A percentile compares a stretch with the other conserved stretches of the same genome.
phyloP scores from a whole-genome alignment of 2,888 invertebrate genomes.

The Agrochola circellaris region DNA sequence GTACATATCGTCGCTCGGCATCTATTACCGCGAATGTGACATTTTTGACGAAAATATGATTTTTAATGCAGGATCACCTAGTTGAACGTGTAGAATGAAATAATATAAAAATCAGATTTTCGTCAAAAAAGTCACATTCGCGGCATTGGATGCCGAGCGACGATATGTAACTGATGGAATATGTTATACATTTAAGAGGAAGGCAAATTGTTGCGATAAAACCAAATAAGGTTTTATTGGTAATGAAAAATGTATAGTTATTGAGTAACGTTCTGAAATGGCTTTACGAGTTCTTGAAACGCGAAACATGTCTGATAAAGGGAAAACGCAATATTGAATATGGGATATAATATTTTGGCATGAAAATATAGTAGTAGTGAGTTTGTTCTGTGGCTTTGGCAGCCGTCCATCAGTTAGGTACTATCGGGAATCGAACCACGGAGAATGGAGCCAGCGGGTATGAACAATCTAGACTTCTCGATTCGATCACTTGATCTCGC shows the following conservation, averaged over 20 bases:
- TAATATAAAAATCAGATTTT: too few species aligned
- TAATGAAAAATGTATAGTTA: constrained; percentile 39
- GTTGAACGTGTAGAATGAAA: too few species aligned
- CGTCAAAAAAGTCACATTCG: too few species aligned
- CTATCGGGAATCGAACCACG: constrained; percentile 64
- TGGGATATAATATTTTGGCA: constrained; percentile 68
- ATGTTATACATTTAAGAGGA: constrained; percentile 11
- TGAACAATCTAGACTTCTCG: constrained; percentile 30
- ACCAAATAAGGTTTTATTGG: constrained; percentile 41
- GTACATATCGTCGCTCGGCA: too few species aligned
- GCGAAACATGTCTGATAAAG: constrained; percentile 41
- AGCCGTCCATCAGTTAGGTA: constrained; percentile 79
- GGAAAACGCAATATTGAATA: constrained; percentile 49
- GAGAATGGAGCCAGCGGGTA: constrained; percentile 33
- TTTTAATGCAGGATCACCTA: too few species aligned
- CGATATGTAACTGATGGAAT: constrained; percentile 42
- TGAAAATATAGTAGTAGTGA: constrained; percentile 75
- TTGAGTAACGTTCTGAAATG: constrained; percentile 40
- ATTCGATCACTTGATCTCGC: constrained; percentile 41
- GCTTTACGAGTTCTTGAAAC: constrained; percentile 33
- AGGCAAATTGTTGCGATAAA: constrained; percentile 22
- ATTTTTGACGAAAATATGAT: too few species aligned
- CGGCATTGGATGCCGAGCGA: too few species aligned
- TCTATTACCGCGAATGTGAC: too few species aligned
- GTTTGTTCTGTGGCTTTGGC: constrained; percentile 77